phyloP scores from a whole-genome alignment of 2,113 vertebrate genomes.

The Ia io region DNA sequence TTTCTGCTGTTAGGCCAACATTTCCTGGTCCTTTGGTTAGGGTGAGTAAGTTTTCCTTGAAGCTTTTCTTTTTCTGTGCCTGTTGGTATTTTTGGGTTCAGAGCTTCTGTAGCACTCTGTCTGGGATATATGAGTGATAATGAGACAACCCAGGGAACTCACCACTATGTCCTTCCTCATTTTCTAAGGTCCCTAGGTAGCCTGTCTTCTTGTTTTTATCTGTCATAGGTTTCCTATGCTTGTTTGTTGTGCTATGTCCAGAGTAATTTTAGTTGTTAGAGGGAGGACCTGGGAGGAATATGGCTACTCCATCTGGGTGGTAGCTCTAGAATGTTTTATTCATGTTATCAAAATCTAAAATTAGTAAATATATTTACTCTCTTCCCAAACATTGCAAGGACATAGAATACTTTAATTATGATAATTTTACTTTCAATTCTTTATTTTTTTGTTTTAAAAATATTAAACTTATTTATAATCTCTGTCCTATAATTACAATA shows the following conservation, averaged over 20 bases:
- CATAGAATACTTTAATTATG: not conserved
- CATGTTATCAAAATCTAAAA: constrained; percentile 23
- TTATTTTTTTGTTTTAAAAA: not conserved
- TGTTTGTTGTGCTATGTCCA: not conserved
- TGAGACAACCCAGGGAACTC: not conserved
- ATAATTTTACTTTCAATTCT: constrained; percentile 10
- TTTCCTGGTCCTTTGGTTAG: not conserved
- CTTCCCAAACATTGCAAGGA: not conserved
- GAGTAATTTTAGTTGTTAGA: constrained; percentile 15
- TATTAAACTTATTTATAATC: not conserved
- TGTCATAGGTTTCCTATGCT: not conserved
- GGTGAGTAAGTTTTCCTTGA: not conserved
- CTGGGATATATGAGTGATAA: not conserved
- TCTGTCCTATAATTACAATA: not conserved
- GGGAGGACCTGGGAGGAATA: not conserved
- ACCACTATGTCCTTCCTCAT: not conserved
- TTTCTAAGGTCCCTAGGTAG: not conserved
- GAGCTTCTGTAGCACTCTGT: not conserved
- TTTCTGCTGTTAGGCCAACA: not conserved
- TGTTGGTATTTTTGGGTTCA: not conserved
- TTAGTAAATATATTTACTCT: not conserved
- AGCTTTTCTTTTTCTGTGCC: not conserved
- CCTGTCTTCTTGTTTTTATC: not conserved
- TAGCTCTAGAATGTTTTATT: not conserved
- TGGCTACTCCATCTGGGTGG: not conserved